A percentile compares a stretch with the other conserved stretches of the same genome.
phyloP scores from a whole-genome alignment of 37 sponge, comb jelly and placozoan species.

The Dysidea cf. avara region DNA sequence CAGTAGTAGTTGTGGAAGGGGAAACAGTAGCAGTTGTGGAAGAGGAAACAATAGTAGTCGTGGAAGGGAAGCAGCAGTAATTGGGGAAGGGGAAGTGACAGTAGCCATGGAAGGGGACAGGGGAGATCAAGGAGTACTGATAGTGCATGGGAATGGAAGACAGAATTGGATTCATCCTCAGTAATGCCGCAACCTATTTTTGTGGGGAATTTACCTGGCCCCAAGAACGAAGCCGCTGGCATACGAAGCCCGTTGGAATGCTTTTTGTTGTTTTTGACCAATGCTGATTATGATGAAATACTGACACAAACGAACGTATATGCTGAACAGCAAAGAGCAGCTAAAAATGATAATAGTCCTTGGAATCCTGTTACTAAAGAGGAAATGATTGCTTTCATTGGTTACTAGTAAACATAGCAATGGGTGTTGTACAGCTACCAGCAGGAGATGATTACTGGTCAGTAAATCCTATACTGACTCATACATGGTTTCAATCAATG shows the following conservation, averaged over 20 bases:
- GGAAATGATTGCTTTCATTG: conserved; percentile 25
- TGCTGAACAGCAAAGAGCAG: conserved; percentile 31
- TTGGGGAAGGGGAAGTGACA: background rate
- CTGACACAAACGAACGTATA: conserved; percentile 27
- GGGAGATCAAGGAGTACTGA: background rate
- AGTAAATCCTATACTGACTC: conserved; percentile 13
- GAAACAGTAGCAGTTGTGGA: background rate
- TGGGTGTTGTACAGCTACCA: conserved; percentile 40
- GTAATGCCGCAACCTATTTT: background rate
- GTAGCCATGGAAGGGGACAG: background rate
- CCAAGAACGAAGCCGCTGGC: background rate
- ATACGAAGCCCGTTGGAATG: conserved; percentile 8
- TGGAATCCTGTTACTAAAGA: conserved; percentile 13
- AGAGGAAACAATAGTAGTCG: background rate
- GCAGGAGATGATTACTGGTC: conserved; percentile 35
- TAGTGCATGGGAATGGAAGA: background rate
- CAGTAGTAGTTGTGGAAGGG: conserved; percentile 4
- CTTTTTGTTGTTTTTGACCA: conserved; percentile 11
- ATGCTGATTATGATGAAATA: conserved; percentile 3
- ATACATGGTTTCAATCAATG: conserved; percentile 12
- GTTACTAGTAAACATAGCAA: conserved; percentile 29
- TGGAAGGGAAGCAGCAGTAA: background rate
- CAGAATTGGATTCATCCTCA: background rate
- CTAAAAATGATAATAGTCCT: background rate
- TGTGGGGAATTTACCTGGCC: conserved; percentile 5